Evolutionary conservation across 2,113 vertebrate genomes (phyloP).

Genomic region (Percina caprodes): DNA sequence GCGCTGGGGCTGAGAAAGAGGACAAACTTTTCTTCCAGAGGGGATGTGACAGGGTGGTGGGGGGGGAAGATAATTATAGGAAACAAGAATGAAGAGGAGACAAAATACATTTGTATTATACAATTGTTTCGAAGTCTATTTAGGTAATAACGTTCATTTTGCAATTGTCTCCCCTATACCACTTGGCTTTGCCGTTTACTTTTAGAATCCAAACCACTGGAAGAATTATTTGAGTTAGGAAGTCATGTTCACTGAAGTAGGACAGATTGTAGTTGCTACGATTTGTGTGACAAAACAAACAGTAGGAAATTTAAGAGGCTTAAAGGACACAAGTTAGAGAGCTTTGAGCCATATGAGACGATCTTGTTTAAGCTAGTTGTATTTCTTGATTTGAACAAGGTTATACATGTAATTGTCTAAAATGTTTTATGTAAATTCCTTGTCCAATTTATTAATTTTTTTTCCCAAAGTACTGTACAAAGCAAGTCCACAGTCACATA

Average conservation of each 20-base stretch:
- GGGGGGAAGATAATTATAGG: background rate
- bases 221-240: background rate
- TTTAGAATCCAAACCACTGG: background rate
- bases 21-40: background rate
- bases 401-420: background rate
- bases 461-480: background rate
- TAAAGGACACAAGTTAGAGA: background rate
- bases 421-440: background rate
- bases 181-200: background rate
- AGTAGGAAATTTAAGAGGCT: background rate
- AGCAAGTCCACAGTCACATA: background rate
- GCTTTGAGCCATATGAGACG: background rate
- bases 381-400: background rate
- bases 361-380: background rate
- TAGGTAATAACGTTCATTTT: background rate
- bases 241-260: background rate
- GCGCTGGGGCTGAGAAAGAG: background rate
- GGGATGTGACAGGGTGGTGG: background rate
- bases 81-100: background rate
- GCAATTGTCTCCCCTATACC: background rate
- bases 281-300: too few relatives aligned
- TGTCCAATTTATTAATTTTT: background rate
- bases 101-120: background rate
- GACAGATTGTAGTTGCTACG: too few relatives aligned
- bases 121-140: background rate